Evolutionary conservation across 1,140 invertebrate genomes (phyloP), one percentile per base, ranked within the genome.

Genomic region (Dendrolimus punctatus): DNA sequence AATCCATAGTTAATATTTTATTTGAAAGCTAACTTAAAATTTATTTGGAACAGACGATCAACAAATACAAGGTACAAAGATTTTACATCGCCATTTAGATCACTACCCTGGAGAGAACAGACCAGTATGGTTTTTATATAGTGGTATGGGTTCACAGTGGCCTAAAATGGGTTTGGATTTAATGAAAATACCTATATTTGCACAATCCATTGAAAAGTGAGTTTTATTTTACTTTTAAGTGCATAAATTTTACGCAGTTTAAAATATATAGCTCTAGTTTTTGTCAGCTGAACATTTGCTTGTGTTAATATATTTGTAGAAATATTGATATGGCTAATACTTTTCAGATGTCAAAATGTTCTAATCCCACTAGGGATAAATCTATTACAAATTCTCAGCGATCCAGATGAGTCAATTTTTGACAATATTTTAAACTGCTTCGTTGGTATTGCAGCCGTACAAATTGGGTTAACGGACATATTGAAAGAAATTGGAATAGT

Each of bases 91-190:
- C 5, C 8, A 7, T 39, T 39, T 53, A 5, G 47, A 53, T 7
- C 61, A 59, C 38, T 65, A 55, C n/a, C 58, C 64, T 6, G 64
- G 59, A 6, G 37, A 37, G 0, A 55, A 76, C 57, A 73, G 89
- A 61, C 93, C 94, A 8, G 76, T 97, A 2, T 96, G 94, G 88
- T 95, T 93, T 79, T 90, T 96, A 3, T 98, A 95, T 81, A 93
- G 95, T 66, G 95, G 95, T 43, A 95, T 97, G 93, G 95, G 95
- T 5, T 92, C 92, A 1, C 94, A 97, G 68, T 97, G 95, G 95
- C 68, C 88, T 37, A 90, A 92, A 51, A 96, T 97, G 94, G 95
- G 92, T 36, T 76, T 86, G 42, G 81, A 83, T 4, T 66, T 89
- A 5, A 80, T 89, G 76, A 71, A 86, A 36, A 86, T 96, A 47